Evolutionary conservation across 1,140 invertebrate species (phyloP).

Genomic region (Tyrophagus putrescentiae): DNA sequence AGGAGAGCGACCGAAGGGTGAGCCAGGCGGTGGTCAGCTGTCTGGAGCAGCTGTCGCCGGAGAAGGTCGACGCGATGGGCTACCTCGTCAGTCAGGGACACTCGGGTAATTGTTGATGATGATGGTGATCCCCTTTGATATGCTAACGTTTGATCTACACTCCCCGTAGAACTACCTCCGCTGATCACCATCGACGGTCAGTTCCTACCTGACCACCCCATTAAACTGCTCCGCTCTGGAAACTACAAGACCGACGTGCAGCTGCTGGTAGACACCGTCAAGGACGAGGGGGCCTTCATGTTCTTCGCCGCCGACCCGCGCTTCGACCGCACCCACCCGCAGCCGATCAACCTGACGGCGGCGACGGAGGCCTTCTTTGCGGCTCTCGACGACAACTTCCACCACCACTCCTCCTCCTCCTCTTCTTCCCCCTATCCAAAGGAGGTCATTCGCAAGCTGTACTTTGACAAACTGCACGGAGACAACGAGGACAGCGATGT

Average conservation of each 20-base stretch:
- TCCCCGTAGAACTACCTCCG: too few relatives aligned
- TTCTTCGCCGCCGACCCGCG: neutral
- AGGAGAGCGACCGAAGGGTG: neutral
- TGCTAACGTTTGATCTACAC: neutral
- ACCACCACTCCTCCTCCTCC: neutral
- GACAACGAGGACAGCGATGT: constrained; percentile 17
- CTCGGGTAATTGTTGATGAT: too few relatives aligned
- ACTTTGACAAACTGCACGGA: neutral
- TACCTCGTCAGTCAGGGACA: too few relatives aligned
- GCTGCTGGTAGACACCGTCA: neutral
- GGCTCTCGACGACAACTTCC: neutral
- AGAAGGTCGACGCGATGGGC: too few relatives aligned
- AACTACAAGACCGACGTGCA: neutral
- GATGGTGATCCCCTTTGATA: neutral
- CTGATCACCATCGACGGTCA: constrained; percentile 28
- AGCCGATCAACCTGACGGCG: too few relatives aligned
- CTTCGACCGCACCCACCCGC: neutral
- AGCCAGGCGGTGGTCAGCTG: neutral
- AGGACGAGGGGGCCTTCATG: neutral
- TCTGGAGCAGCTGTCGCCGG: neutral
- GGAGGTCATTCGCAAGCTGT: neutral
- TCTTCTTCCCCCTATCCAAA: neutral
- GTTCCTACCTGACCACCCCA: neutral
- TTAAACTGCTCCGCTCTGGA: neutral
- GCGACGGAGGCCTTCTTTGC: neutral